Evolutionary conservation across 53 echinoderm and acorn worm species (phyloP).

Genomic region (Astropecten irregularis): DNA sequence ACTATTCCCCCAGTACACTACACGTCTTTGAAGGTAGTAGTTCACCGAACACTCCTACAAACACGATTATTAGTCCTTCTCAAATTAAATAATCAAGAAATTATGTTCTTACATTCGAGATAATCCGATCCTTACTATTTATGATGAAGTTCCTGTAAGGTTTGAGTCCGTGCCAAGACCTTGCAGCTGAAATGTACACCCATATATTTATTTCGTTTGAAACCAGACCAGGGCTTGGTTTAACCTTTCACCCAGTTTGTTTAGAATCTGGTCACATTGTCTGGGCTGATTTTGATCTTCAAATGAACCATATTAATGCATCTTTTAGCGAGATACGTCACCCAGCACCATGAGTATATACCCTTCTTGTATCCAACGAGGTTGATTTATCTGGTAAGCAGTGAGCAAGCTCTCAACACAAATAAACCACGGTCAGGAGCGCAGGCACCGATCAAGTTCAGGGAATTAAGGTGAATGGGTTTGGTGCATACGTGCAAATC

Average conservation of each 20-base stretch:
- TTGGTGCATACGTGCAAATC: slow-evolving; percentile 27
- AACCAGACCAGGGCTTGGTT: not conserved
- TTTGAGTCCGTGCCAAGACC: not conserved
- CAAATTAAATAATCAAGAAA: too few relatives aligned
- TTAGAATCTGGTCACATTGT: not conserved
- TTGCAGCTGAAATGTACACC: not conserved
- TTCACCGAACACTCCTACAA: too few relatives aligned
- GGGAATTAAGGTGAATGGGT: not conserved
- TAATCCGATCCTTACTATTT: too few relatives aligned
- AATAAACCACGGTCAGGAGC: slow-evolving; percentile 35
- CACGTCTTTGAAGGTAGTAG: too few relatives aligned
- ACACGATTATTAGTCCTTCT: too few relatives aligned
- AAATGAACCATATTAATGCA: not conserved
- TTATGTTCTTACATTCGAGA: too few relatives aligned
- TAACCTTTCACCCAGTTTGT: not conserved
- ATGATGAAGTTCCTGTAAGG: too few relatives aligned
- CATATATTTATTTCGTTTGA: not conserved
- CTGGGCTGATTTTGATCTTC: not conserved
- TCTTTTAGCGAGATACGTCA: not conserved
- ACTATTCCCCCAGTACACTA: too few relatives aligned
- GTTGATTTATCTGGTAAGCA: slow-evolving; percentile 40
- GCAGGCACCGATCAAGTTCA: not conserved
- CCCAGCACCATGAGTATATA: not conserved
- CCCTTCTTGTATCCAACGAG: not conserved
- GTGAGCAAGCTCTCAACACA: slow-evolving; percentile 29